A percentile compares a stretch with the other conserved stretches of the same genome.
Evolutionary conservation across 2,113 vertebrate genomes (phyloP).

Genomic region (Alexandromys fortis): DNA sequence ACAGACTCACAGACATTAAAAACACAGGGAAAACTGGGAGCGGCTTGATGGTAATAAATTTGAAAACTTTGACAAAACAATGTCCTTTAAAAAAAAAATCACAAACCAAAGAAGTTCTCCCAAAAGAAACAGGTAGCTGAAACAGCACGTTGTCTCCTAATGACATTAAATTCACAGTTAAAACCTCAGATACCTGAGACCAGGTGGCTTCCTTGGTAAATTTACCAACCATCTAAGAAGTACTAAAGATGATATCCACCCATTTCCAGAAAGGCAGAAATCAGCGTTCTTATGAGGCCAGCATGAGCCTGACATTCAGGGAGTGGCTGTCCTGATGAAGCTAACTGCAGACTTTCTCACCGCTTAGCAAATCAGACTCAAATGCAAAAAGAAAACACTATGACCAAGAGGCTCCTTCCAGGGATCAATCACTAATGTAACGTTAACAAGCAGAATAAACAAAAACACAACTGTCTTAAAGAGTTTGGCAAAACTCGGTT

Average conservation of each 20-base stretch:
- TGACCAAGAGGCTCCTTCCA: not conserved
- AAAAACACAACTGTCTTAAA: not conserved
- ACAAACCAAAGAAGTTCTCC: not conserved
- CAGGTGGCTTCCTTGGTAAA: not conserved
- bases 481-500: not conserved
- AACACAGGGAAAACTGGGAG: too few species aligned
- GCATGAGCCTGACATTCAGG: not conserved
- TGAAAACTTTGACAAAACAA: not conserved
- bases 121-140: not conserved
- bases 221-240: not conserved
- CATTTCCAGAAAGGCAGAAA: not conserved
- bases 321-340: not conserved
- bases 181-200: not conserved
- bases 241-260: not conserved
- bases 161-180: not conserved
- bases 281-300: not conserved
- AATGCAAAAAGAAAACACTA: not conserved
- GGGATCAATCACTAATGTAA: not conserved
- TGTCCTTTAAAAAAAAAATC: not conserved
- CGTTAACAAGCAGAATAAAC: not conserved
- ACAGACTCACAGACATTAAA: not conserved
- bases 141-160: not conserved
- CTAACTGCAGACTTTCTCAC: not conserved
- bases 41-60: not conserved
- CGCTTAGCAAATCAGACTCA: not conserved